These are phyloP conservation scores for Mimas tiliae DNA, from an alignment of 2,888 invertebrate species.

Conservation along the genomic window DNA sequence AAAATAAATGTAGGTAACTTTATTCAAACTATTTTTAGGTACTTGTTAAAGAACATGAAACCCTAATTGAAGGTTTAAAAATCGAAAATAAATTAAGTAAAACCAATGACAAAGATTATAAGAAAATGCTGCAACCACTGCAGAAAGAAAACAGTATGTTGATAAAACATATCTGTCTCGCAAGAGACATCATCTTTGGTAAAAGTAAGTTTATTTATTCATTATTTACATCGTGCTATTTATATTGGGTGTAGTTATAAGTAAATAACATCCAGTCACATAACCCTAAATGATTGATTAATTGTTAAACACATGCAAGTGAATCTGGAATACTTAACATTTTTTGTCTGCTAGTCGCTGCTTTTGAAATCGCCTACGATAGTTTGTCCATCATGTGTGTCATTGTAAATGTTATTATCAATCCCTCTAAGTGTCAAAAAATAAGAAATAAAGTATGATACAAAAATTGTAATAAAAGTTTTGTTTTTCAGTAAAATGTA, in stretches of 20 bases:
- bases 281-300: too few relatives aligned
- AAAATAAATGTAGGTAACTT: not conserved
- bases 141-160: conserved; percentile 50
- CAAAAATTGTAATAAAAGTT: conserved; percentile 18
- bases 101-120: conserved; percentile 37
- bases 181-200: conserved; percentile 47
- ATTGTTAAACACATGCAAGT: too few relatives aligned
- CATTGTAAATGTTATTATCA: too few relatives aligned
- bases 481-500: conserved; percentile 52
- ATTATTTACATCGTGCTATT: not conserved
- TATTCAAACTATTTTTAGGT: conserved; percentile 44
- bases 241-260: too few relatives aligned
- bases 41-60: conserved; percentile 54
- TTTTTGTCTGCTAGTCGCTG: too few relatives aligned
- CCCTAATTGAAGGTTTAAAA: conserved; percentile 49
- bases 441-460: too few relatives aligned
- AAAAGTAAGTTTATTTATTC: conserved; percentile 53
- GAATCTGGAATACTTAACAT: too few relatives aligned
- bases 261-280: too few relatives aligned
- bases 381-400: too few relatives aligned
- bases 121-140: conserved; percentile 41
- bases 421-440: too few relatives aligned
- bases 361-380: too few relatives aligned
- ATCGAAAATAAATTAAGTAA: conserved; percentile 51
- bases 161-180: conserved; percentile 44